Percentiles rank a stretch among this genome's conserved stretches.
phyloP scores from a whole-genome alignment of 2,113 vertebrate species.

The Cricetomys ansorgei region DNA sequence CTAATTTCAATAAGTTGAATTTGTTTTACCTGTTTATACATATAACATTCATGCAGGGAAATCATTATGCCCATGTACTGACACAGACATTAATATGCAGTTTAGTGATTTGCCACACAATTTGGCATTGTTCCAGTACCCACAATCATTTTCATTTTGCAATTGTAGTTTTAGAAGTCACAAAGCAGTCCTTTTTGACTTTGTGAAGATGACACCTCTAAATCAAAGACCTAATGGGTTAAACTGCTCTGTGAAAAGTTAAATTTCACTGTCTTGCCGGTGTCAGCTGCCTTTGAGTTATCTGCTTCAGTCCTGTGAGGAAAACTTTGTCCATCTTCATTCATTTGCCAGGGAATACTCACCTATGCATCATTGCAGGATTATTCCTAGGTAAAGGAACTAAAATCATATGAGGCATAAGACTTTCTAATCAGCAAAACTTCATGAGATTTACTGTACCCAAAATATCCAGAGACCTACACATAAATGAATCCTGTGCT shows the following conservation, averaged over 20 bases:
- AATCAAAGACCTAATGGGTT: background rate
- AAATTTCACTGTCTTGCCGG: background rate
- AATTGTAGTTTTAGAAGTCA: background rate
- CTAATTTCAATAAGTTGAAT: background rate
- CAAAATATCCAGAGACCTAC: background rate
- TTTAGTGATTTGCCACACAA: background rate
- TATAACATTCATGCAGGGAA: background rate
- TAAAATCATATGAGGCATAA: background rate
- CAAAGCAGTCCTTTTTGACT: background rate
- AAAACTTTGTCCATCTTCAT: background rate
- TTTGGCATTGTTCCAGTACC: accelerated
- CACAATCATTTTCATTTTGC: no score
- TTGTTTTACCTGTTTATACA: background rate
- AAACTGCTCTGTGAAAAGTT: background rate
- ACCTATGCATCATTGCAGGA: background rate
- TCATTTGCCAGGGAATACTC: background rate
- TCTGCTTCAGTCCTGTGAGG: no score
- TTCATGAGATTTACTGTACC: background rate
- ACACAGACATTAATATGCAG: accelerated
- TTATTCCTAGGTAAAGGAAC: background rate
- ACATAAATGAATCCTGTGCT: background rate
- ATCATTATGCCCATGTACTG: background rate
- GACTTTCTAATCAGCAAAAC: background rate
- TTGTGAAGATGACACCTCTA: background rate
- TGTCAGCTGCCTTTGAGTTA: no score